Conservation (phyloP, 1,140 invertebrate species). For the Harlomillsia oculata region DNA sequence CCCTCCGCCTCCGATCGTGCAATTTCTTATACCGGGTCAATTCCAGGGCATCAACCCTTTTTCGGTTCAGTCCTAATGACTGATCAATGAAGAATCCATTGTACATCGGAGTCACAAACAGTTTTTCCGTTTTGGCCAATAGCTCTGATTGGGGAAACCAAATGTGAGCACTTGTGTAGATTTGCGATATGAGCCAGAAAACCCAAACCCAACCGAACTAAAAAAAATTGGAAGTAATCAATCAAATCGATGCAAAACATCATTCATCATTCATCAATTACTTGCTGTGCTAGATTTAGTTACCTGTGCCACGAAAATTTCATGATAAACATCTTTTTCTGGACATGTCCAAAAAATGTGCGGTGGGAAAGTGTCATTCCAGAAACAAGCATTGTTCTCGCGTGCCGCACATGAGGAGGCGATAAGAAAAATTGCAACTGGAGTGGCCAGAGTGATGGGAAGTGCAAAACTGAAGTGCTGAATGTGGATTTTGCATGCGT, state of each 20-base stretch:
- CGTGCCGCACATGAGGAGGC: slow-evolving; percentile 33
- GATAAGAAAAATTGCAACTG: slow-evolving; percentile 38
- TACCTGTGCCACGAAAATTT: slow-evolving; percentile 17
- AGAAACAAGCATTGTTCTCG: slow-evolving; percentile 32
- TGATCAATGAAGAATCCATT: slow-evolving; percentile 48
- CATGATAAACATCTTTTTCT: slow-evolving; percentile 20
- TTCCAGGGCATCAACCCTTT: not conserved
- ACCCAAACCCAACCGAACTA: slow-evolving; percentile 41
- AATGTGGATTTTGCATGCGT: slow-evolving; percentile 37
- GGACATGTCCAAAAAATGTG: slow-evolving; percentile 36
- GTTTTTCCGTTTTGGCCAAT: slow-evolving; percentile 45
- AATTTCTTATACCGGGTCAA: not conserved
- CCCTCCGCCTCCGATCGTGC: not conserved
- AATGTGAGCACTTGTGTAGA: slow-evolving; percentile 47
- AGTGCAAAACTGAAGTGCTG: slow-evolving; percentile 42
- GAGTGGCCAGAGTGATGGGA: slow-evolving; percentile 41
- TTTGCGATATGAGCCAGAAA: slow-evolving; percentile 44
- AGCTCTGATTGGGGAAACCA: slow-evolving; percentile 47
- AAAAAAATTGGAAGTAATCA: slow-evolving; percentile 21
- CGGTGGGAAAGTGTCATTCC: slow-evolving; percentile 31
- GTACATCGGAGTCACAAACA: slow-evolving; percentile 46
- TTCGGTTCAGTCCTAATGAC: slow-evolving; percentile 45
- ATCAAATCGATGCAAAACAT: slow-evolving; percentile 32
- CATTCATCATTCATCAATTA: no score
- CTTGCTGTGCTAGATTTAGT: no score